Base-by-base conservation (phyloP, 2,888 invertebrate genomes). In the Maniola hyperantus region DNA sequence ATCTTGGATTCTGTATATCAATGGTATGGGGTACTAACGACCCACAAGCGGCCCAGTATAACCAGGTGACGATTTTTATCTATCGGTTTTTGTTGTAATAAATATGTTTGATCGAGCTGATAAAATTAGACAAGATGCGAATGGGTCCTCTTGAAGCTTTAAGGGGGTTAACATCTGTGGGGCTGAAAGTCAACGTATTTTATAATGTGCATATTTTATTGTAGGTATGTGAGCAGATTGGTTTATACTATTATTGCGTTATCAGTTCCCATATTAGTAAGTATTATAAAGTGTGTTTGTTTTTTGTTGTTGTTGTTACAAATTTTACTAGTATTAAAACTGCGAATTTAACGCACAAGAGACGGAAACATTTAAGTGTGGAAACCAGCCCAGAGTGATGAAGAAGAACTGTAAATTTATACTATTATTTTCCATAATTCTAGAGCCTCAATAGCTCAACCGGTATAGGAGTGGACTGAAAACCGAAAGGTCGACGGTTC, bases 11-110 rank as follows among this genome's bases (percentile, higher is more conserved):
- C 15, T 46, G 15, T 48, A 39, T 42, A 57, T 57, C 57, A 57
- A 42, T 20, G 57, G 20, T 18, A 13, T 39, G 64, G 74, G 82
- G 80, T 77, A 76, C 76, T 77, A 79, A 77, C 79, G 82, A 79
- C 77, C 77, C 75, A 66, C 64, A 58, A 57, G 65, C 64, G 62
- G 44, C 63, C 63, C 58, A 63, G 44, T 18, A 33, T 44, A 26
- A 63, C 77, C 77, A 76, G 77, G 74, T 77, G 77, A 65, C 74
- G 73, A 74, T 75, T 58, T 65, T 72, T 73, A 76, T 76, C 74
- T 74, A 66, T 50, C 64, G 65, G 69, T 69, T 72, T 72, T 70
- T 64, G 69, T 55, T 58, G 70, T 73, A 70, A 72, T 75, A 75
- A 73, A 75, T 73, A 71, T 75, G 69, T 71, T 70, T 72, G 73